phyloP scores from a whole-genome alignment of 2,888 invertebrate species.

The Caenorhabditis sp. region DNA sequence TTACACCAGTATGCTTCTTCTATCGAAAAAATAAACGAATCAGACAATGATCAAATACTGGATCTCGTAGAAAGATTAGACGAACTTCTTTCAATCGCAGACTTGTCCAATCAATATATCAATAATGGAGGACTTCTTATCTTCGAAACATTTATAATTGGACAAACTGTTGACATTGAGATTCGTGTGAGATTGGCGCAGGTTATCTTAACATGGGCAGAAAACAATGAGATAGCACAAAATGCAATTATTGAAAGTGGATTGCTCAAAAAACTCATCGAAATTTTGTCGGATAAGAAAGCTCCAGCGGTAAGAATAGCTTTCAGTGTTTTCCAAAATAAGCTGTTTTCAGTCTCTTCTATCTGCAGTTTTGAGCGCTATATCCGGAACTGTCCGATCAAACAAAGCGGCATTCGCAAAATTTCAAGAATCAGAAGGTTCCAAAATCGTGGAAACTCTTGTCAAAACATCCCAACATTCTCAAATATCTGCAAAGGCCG shows the following conservation, averaged over 20 bases:
- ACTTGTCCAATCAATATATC: constrained; percentile 13
- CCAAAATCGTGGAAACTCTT: not conserved
- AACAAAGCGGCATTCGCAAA: constrained; percentile 10
- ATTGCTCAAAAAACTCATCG: constrained; percentile 2
- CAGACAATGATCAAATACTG: not conserved
- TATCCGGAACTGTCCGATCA: constrained; percentile 18
- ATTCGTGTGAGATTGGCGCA: constrained; percentile 10
- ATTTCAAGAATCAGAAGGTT: not conserved
- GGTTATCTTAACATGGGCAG: constrained; percentile 16
- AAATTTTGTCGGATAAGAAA: not conserved
- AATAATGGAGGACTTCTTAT: constrained; percentile 4
- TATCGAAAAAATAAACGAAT: not conserved
- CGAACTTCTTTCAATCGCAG: constrained; percentile 10
- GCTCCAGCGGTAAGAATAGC: not conserved
- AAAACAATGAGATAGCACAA: constrained; percentile 5
- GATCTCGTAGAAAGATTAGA: constrained; percentile 19
- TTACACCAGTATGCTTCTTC: not conserved
- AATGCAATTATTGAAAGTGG: not conserved
- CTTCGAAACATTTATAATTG: constrained; percentile 14
- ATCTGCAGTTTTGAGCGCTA: constrained; percentile 5
- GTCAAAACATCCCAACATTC: not conserved
- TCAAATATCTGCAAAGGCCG: constrained; percentile 3
- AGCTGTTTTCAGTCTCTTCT: not conserved
- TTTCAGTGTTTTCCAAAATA: too few species aligned
- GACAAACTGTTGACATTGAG: constrained; percentile 7